Percentiles rank a stretch among this genome's conserved stretches.
Conservation (phyloP, 2,113 vertebrate genomes). For the Eonycteris spelaea region DNA sequence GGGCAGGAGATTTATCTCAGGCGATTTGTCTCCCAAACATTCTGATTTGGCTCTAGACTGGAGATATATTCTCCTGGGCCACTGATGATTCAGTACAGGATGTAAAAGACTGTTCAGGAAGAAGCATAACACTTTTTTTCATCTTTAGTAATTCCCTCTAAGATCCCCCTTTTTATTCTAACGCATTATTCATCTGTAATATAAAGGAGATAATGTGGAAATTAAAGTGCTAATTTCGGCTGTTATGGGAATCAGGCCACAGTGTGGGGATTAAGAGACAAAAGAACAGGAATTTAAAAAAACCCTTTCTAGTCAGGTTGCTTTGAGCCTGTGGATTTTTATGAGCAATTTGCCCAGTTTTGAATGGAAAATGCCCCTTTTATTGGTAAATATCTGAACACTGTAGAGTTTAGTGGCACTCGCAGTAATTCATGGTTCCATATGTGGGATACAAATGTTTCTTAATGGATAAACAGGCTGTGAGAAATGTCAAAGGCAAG, state of each 20-base stretch:
- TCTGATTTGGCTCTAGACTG: background rate
- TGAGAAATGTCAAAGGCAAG: background rate
- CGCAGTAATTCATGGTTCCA: background rate
- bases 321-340: slow-evolving; percentile 1
- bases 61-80: background rate
- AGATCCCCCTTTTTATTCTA: slow-evolving; percentile 40
- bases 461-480: background rate
- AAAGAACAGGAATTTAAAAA: slow-evolving; percentile 5
- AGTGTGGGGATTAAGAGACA: slow-evolving; percentile 56
- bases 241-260: slow-evolving; percentile 47
- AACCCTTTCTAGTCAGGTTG: slow-evolving; percentile 29
- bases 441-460: background rate
- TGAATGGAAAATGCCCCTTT: slow-evolving; percentile 2
- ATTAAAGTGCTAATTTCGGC: slow-evolving; percentile 62
- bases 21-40: background rate
- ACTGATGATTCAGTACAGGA: background rate
- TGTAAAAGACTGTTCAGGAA: slow-evolving; percentile 23
- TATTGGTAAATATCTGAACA: background rate
- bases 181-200: slow-evolving; percentile 49
- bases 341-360: slow-evolving; percentile 12
- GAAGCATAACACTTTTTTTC: slow-evolving; percentile 43
- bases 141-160: slow-evolving; percentile 56
- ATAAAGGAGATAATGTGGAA: slow-evolving; percentile 69
- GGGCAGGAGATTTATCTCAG: background rate
- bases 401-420: background rate